A percentile compares a stretch with the other conserved stretches of the same genome.
Conservation (phyloP, 2,797 vertebrate genomes). For the Leucoraja ocellata region DNA sequence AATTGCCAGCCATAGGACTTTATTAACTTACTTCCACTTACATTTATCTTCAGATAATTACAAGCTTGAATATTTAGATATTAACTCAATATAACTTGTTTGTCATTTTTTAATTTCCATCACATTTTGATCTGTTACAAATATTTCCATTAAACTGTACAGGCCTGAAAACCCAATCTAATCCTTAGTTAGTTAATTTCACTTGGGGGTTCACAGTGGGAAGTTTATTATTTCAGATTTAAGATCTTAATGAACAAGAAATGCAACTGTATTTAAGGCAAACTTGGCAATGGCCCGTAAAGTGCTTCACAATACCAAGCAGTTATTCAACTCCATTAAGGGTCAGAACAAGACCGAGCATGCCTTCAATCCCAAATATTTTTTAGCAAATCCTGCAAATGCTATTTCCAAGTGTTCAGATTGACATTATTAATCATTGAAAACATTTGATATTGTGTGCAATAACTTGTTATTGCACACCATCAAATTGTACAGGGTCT, state of each 20-base stretch:
- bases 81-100: neutral
- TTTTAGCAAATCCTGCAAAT: neutral
- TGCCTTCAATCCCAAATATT: neutral
- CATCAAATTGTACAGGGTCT: too few species aligned
- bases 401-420: neutral
- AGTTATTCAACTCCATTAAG: neutral
- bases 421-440: neutral
- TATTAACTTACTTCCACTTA: neutral
- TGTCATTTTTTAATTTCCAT: neutral
- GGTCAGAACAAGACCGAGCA: neutral
- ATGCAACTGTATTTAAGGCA: neutral
- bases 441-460: neutral
- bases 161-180: neutral
- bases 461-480: too few species aligned
- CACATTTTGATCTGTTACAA: neutral
- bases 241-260: neutral
- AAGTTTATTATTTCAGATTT: neutral
- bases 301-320: neutral
- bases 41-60: neutral
- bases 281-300: neutral
- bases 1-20: neutral
- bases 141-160: neutral
- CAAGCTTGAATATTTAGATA: neutral
- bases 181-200: neutral
- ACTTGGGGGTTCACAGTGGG: neutral